Conservation (phyloP, 2,888 invertebrate species). For the Anodontia alba region DNA sequence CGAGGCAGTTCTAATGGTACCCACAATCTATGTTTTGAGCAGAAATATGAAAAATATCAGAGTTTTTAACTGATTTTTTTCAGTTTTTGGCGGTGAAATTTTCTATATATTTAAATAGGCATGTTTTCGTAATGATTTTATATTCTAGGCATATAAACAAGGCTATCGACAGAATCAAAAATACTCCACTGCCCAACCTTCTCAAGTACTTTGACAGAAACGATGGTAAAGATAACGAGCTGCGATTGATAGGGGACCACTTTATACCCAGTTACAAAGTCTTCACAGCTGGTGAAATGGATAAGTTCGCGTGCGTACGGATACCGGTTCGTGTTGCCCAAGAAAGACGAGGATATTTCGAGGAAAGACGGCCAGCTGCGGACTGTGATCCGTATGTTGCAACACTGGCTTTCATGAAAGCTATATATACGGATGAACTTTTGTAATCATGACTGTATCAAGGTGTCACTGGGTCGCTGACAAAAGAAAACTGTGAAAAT, state of each 20-base stretch:
- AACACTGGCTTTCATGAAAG: conserved; percentile 18
- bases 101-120: too few species aligned
- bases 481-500: too few species aligned
- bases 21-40: too few species aligned
- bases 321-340: conserved; percentile 17
- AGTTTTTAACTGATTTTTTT: too few species aligned
- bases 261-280: conserved; percentile 9
- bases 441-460: background rate
- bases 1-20: too few species aligned
- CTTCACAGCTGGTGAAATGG: conserved; percentile 1
- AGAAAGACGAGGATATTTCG: conserved; percentile 24
- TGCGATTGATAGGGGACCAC: conserved; percentile 19
- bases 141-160: conserved; percentile 18
- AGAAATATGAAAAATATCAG: too few species aligned
- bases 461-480: too few species aligned
- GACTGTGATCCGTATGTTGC: conserved; percentile 35
- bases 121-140: too few species aligned
- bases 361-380: conserved; percentile 27
- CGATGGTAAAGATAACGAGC: conserved; percentile 30
- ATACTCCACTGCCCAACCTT: conserved; percentile 12
- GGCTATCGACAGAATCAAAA: conserved; percentile 13
- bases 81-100: too few species aligned
- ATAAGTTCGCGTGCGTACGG: conserved; percentile 24
- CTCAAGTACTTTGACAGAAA: conserved; percentile 27
- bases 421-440: conserved; percentile 24